Evolutionary conservation across 1,140 invertebrate genomes (phyloP).

Genomic region (Stegodyphus mimosarum): DNA sequence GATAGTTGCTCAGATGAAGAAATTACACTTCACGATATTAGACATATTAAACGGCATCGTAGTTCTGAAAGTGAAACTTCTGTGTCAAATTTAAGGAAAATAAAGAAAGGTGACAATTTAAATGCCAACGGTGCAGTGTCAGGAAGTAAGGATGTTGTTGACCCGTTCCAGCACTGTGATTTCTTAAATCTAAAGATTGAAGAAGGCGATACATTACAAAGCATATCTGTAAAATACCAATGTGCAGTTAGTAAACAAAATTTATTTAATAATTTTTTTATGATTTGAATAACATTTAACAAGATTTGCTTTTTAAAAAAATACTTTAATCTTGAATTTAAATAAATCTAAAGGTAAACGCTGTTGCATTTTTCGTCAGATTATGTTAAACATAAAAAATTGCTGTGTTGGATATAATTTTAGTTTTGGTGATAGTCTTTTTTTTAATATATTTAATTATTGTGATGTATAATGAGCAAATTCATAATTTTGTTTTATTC

Average conservation of each 20-base stretch:
- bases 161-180: slow-evolving; percentile 41
- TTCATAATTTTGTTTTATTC: too few species aligned
- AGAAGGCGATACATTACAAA: slow-evolving; percentile 44
- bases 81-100: slow-evolving; percentile 38
- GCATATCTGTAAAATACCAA: slow-evolving; percentile 46
- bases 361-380: too few species aligned
- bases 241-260: slow-evolving; percentile 47
- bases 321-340: too few species aligned
- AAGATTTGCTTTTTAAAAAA: too few species aligned
- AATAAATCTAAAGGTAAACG: too few species aligned
- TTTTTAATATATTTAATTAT: too few species aligned
- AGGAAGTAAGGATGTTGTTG: slow-evolving; percentile 2
- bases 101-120: slow-evolving; percentile 16
- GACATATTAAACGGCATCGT: slow-evolving; percentile 15
- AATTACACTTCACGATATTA: slow-evolving; percentile 48
- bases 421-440: too few species aligned
- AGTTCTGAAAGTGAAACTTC: neutral
- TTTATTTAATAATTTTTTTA: too few species aligned
- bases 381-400: too few species aligned
- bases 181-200: slow-evolving; percentile 36
- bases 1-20: slow-evolving; percentile 46
- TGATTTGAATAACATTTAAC: too few species aligned
- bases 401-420: too few species aligned
- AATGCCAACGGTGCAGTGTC: neutral
- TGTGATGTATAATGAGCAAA: too few species aligned